phyloP scores from a whole-genome alignment of 2,888 invertebrate species.

The Myopa testacea region DNA sequence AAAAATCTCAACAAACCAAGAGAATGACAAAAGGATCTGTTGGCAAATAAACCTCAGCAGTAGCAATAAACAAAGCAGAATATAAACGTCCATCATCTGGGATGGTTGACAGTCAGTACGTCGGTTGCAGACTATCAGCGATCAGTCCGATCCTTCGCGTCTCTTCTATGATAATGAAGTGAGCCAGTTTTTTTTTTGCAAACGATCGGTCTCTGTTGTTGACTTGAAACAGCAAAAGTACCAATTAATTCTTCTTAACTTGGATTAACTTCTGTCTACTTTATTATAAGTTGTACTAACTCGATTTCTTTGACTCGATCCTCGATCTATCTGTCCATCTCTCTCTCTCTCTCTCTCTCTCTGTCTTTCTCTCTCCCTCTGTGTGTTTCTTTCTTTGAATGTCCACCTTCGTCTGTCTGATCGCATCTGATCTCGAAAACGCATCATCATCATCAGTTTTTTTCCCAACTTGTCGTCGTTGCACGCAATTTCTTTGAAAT shows the following conservation, averaged over 20 bases:
- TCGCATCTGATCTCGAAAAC: constrained; percentile 6
- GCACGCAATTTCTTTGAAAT: constrained; percentile 33
- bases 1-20: not conserved
- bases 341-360: too few relatives aligned
- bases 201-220: too few relatives aligned
- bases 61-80: not conserved
- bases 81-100: not conserved
- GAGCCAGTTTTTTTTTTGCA: not conserved
- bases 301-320: not conserved
- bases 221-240: not conserved
- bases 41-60: not conserved
- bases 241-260: constrained; percentile 14
- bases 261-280: constrained; percentile 14
- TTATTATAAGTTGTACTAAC: not conserved
- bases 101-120: too few relatives aligned
- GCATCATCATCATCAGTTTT: not conserved
- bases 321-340: too few relatives aligned
- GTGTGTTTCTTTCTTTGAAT: not conserved
- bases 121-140: too few relatives aligned
- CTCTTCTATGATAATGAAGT: not conserved
- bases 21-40: constrained; percentile 3
- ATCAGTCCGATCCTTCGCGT: too few relatives aligned
- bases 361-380: not conserved
- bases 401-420: not conserved
- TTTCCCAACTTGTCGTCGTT: constrained; percentile 7